phyloP scores from a whole-genome alignment of 2,113 vertebrate genomes.

The Electrona antarctica region DNA sequence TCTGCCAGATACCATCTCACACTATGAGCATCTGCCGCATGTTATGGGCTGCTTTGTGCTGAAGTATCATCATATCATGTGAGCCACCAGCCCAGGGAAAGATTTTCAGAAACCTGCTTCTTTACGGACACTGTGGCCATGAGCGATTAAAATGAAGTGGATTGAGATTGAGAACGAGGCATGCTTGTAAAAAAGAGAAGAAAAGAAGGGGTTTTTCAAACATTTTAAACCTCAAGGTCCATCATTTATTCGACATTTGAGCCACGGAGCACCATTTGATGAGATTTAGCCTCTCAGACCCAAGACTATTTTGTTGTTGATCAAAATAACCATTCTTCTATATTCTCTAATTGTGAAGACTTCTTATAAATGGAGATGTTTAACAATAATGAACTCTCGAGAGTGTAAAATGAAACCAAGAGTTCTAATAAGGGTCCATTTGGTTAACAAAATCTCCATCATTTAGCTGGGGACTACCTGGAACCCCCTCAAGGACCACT shows the following conservation, averaged over 20 bases:
- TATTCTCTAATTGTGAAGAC: too few species aligned
- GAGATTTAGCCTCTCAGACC: background rate
- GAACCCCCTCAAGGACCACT: too few species aligned
- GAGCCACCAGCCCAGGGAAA: background rate
- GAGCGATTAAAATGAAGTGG: background rate
- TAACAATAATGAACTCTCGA: too few species aligned
- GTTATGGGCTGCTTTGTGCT: background rate
- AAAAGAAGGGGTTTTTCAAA: background rate
- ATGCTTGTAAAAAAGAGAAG: background rate
- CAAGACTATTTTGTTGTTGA: background rate
- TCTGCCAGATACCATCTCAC: conserved; percentile 1
- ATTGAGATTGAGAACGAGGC: background rate
- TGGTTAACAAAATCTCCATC: too few species aligned
- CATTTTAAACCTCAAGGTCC: too few species aligned
- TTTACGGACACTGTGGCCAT: background rate
- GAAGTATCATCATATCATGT: background rate
- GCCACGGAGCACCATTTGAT: too few species aligned
- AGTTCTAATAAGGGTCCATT: too few species aligned
- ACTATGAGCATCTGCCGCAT: background rate
- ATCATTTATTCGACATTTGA: too few species aligned
- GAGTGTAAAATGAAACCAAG: too few species aligned
- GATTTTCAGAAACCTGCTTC: background rate
- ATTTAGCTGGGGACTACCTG: too few species aligned
- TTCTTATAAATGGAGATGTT: too few species aligned
- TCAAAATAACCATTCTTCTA: too few species aligned